Base-by-base conservation (phyloP, 2,113 vertebrate species). In the Cyprichromis sp. region DNA sequence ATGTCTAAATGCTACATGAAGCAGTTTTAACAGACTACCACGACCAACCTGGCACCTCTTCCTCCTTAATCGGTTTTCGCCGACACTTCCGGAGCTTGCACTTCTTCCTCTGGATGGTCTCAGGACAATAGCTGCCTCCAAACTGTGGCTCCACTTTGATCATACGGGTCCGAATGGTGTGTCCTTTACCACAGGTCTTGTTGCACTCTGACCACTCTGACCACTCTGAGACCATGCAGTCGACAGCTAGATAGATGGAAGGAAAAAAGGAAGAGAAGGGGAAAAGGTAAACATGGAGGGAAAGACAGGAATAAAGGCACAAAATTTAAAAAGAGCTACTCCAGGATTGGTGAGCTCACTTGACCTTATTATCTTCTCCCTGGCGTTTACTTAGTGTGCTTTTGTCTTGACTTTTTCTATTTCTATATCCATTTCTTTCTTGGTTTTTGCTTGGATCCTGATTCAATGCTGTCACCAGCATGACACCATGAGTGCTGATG, bases 161-260 rank as follows among this genome's bases (percentile, higher is more conserved):
- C 97, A 97, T 98, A 85, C 98, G 97, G 2, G 98, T 98, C 86
- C 98, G 97, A 87, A 99, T 98, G 95, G 97, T 96, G 90, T 99
- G 99, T 53, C 98, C 99, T 94, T 98, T 99, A 8, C 98, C 98
- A 2, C 98, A 99, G 0, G 98, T 98, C 89, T 98, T 99, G 82
- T 98, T 98, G 94, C 98, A 99, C 93, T 98, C 97, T 0, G 98
- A 98, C 98, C 98, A 99, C 66, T 97, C 97, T 5, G 98, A 97
- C 98, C 98, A 99, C 79, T 98, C 98, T 0, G 97, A 98, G 42
- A 99, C 94, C 94, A 99, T 98, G 84, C 98, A 99, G 96, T 98
- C 96, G 0, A 97, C 96, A 31, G 98, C 98, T 99, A 93, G 59
- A 83, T 47, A 87, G 45, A 11, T 1, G 31, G 26, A 14, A 26